These are phyloP conservation scores for Callinectes sapidus DNA, from an alignment of 2,888 invertebrate genomes.

Conservation along the genomic window DNA sequence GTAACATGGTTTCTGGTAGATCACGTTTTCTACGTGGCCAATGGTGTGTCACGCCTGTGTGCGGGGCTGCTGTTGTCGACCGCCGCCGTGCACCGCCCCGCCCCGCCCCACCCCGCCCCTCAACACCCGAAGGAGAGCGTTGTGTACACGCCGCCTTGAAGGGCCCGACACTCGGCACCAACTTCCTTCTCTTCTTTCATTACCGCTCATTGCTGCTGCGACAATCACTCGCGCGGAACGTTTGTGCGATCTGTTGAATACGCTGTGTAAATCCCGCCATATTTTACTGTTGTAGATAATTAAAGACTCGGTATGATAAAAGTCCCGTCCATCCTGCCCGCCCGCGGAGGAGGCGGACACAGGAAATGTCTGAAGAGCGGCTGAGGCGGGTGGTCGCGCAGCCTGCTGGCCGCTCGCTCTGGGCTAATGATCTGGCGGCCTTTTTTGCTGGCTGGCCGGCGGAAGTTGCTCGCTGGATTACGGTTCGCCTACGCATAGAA, in stretches of 20 bases:
- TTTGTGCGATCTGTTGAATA: background rate
- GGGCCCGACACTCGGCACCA: background rate
- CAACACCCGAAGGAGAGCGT: slow-evolving; percentile 24
- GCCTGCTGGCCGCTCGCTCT: slow-evolving; percentile 36
- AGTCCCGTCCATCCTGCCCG: slow-evolving; percentile 36
- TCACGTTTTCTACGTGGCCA: slow-evolving; percentile 19
- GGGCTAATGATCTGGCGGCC: slow-evolving; percentile 44
- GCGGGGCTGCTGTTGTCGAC: slow-evolving; percentile 10
- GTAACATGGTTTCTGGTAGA: slow-evolving; percentile 5
- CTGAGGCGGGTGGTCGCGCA: slow-evolving; percentile 36
- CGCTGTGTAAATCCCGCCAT: slow-evolving; percentile 10
- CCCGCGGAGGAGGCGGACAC: background rate
- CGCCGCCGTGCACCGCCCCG: background rate
- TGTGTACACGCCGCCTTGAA: background rate
- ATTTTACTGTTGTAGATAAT: slow-evolving; percentile 16
- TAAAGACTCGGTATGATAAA: slow-evolving; percentile 30
- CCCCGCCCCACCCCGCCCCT: background rate
- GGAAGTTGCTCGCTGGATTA: slow-evolving; percentile 49
- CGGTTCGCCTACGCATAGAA: slow-evolving; percentile 44
- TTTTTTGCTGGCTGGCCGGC: slow-evolving; percentile 29
- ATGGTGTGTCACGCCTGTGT: slow-evolving; percentile 25
- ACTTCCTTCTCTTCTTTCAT: slow-evolving; percentile 1
- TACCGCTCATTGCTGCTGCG: slow-evolving; percentile 20
- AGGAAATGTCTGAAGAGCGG: background rate
- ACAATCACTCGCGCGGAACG: background rate